These are phyloP conservation scores for Scrobipalpa atriplicella DNA, from an alignment of 2,888 invertebrate genomes.

Conservation along the genomic window DNA sequence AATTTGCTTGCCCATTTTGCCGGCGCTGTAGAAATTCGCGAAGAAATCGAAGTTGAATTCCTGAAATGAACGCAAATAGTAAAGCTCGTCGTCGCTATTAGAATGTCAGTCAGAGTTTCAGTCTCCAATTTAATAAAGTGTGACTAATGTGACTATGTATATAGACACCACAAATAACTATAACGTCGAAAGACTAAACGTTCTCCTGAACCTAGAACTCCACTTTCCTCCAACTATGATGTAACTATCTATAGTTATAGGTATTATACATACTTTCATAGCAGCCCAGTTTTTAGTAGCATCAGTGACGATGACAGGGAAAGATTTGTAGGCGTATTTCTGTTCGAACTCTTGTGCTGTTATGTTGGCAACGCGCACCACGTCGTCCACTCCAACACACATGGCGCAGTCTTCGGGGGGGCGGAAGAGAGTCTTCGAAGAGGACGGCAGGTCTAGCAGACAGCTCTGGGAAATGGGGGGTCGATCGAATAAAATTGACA, in stretches of 20 bases:
- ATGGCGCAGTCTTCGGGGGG: slow-evolving; percentile 92
- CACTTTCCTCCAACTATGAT: too few species aligned
- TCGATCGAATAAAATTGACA: too few species aligned
- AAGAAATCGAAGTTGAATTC: slow-evolving; percentile 93
- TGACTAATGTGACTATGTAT: too few species aligned
- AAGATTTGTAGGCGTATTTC: slow-evolving; percentile 88
- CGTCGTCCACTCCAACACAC: slow-evolving; percentile 85
- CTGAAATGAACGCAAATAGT: slow-evolving; percentile 51
- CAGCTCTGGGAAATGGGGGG: slow-evolving; percentile 52
- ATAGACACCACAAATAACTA: too few species aligned
- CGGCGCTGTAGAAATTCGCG: slow-evolving; percentile 87
- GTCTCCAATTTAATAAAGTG: too few species aligned
- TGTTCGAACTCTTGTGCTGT: slow-evolving; percentile 87
- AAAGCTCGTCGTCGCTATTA: too few species aligned
- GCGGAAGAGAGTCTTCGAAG: slow-evolving; percentile 82
- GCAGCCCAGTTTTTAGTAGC: slow-evolving; percentile 93
- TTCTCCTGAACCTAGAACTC: too few species aligned
- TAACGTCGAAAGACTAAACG: too few species aligned
- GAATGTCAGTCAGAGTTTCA: too few species aligned
- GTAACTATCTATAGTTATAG: too few species aligned
- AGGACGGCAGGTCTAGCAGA: slow-evolving; percentile 57
- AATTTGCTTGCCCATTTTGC: slow-evolving; percentile 76
- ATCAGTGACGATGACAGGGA: slow-evolving; percentile 93
- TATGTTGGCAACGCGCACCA: slow-evolving; percentile 86
- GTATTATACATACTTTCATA: slow-evolving; percentile 71